Percentiles rank a stretch among this genome's conserved stretches.
Evolutionary conservation across 2,888 invertebrate genomes (phyloP).

Genomic region (Neoitamus cyanurus): DNA sequence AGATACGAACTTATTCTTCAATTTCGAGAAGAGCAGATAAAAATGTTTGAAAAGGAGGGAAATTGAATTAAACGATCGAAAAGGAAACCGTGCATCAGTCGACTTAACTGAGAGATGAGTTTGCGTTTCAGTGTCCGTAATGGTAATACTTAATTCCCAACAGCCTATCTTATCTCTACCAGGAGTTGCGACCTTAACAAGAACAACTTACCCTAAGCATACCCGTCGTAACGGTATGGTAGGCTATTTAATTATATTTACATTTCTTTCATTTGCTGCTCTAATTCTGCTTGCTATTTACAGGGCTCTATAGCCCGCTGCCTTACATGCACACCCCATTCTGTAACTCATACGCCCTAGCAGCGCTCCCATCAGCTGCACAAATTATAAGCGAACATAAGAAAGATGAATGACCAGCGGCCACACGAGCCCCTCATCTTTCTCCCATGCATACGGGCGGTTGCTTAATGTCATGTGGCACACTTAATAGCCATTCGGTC

Average conservation of each 20-base stretch:
- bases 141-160: neutral
- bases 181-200: neutral
- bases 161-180: neutral
- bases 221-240: neutral
- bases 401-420: constrained; percentile 27
- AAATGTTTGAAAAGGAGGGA: too few relatives aligned
- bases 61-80: too few relatives aligned
- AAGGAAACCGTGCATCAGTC: too few relatives aligned
- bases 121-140: neutral
- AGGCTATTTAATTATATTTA: neutral
- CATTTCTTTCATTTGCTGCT: neutral
- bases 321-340: neutral
- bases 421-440: constrained; percentile 11
- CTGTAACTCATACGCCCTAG: neutral
- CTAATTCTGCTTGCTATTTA: neutral
- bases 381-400: neutral
- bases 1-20: too few relatives aligned
- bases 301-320: neutral
- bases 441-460: constrained; percentile 6
- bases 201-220: neutral
- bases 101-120: neutral
- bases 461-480: constrained; percentile 11
- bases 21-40: too few relatives aligned
- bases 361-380: neutral
- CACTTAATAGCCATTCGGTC: constrained; percentile 35